A percentile compares a stretch with the other conserved stretches of the same genome.
Conservation (phyloP, 2,113 vertebrate genomes). For the Catharus fuscescens region DNA sequence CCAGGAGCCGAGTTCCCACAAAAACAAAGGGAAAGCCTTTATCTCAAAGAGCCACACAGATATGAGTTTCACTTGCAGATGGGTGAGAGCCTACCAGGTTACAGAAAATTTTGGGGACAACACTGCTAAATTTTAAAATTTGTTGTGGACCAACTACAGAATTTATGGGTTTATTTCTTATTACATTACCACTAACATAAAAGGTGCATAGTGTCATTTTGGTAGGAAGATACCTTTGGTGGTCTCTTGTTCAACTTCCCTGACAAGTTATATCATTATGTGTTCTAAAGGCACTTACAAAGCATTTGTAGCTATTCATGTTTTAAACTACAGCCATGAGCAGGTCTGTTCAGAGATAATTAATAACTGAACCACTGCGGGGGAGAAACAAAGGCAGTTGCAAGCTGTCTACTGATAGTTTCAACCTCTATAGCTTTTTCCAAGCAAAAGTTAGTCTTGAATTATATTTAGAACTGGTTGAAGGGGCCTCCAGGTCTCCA, state of each 20-base stretch:
- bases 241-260: background rate
- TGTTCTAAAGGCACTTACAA: background rate
- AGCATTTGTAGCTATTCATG: background rate
- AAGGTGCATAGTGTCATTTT: background rate
- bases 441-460: background rate
- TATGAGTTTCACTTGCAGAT: background rate
- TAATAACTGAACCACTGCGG: background rate
- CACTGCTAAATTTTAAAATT: background rate
- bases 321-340: background rate
- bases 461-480: background rate
- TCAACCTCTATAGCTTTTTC: background rate
- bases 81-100: background rate
- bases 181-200: background rate
- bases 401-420: background rate
- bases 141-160: background rate
- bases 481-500: background rate
- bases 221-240: background rate
- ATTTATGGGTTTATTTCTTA: background rate
- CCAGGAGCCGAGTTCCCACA: background rate
- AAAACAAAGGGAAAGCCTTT: background rate
- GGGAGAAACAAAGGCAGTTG: background rate
- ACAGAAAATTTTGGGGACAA: background rate
- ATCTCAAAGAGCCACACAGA: background rate
- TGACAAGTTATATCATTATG: background rate
- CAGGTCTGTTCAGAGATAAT: background rate